Percentiles rank a stretch among this genome's conserved stretches.
phyloP scores from a whole-genome alignment of 2,113 vertebrate species.

The Casuarius casuarius region DNA sequence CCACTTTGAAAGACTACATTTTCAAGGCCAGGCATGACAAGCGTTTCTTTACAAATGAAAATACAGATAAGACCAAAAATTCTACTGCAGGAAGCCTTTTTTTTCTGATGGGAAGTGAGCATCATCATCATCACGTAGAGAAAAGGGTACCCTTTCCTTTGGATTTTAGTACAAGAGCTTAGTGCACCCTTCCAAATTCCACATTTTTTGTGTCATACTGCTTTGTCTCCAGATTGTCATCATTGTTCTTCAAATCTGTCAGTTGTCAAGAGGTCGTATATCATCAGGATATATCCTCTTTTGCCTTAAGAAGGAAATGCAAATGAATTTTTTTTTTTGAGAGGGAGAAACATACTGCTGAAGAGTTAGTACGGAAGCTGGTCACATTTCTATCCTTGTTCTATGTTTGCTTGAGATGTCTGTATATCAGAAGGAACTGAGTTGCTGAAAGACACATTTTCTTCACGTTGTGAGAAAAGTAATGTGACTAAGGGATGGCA shows the following conservation, averaged over 20 bases:
- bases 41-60: neutral
- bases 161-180: neutral
- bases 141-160: neutral
- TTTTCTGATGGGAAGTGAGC: neutral
- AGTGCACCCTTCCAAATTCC: neutral
- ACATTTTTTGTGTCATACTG: neutral
- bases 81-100: neutral
- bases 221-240: neutral
- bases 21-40: neutral
- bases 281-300: neutral
- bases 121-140: neutral
- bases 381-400: neutral
- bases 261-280: neutral
- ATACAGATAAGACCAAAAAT: neutral
- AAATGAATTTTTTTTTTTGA: neutral
- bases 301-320: neutral
- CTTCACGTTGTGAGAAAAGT: neutral
- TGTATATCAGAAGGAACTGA: neutral
- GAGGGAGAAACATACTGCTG: neutral
- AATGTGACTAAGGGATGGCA: neutral
- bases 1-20: neutral
- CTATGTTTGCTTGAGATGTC: neutral
- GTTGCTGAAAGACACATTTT: neutral
- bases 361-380: neutral
- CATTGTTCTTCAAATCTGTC: neutral